phyloP scores from a whole-genome alignment of 2,113 vertebrate genomes.

The Grammomys dolichurus region DNA sequence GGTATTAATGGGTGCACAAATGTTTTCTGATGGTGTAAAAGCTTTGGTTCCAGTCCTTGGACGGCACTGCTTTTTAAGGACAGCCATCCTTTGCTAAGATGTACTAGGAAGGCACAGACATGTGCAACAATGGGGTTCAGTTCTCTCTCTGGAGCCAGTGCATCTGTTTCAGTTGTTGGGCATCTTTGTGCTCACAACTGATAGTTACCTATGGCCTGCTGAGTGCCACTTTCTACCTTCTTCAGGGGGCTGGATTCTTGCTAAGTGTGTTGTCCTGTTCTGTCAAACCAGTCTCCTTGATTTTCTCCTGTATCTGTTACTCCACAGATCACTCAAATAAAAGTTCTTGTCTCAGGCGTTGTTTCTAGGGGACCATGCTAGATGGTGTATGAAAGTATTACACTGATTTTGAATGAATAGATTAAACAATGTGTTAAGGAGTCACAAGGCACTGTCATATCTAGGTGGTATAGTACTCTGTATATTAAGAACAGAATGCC shows the following conservation, averaged over 20 bases:
- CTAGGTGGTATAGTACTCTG: fast-evolving
- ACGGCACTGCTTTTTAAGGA: not conserved
- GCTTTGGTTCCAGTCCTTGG: not conserved
- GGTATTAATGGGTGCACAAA: not conserved
- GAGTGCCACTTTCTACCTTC: not conserved
- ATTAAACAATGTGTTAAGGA: not conserved
- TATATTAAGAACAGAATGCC: not conserved
- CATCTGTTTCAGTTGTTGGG: not conserved
- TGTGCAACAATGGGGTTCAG: not conserved
- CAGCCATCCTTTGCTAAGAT: not conserved
- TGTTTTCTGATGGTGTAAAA: slow-evolving; percentile 24
- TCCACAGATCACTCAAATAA: not conserved
- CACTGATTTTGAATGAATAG: not conserved
- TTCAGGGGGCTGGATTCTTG: not conserved
- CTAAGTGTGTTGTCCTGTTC: not conserved
- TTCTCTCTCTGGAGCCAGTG: not conserved
- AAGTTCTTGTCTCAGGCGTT: not conserved
- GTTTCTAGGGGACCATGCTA: not conserved
- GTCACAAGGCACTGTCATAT: not conserved
- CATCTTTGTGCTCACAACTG: not conserved
- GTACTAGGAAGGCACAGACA: not conserved
- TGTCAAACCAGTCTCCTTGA: not conserved
- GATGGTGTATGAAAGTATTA: not conserved
- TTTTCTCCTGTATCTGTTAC: not conserved
- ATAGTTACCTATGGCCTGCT: not conserved